Conservation (phyloP, 2,888 invertebrate genomes). For the Andricus curvator region DNA sequence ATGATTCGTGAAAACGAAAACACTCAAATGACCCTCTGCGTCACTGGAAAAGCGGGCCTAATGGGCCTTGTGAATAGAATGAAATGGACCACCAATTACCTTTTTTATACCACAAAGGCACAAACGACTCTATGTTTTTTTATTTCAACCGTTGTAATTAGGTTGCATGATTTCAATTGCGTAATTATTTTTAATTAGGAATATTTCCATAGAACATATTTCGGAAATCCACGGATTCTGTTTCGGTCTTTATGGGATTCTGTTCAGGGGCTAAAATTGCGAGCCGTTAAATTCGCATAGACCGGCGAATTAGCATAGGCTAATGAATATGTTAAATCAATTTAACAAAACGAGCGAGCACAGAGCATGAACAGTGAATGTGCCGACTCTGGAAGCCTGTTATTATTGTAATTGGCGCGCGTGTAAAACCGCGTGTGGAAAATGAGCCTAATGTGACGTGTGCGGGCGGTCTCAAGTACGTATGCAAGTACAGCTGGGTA, state of each 20-base stretch:
- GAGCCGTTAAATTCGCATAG: slow-evolving; percentile 55
- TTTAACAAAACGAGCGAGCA: slow-evolving; percentile 72
- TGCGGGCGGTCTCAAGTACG: slow-evolving; percentile 64
- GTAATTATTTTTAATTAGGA: background rate
- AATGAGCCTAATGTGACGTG: slow-evolving; percentile 76
- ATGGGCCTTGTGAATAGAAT: background rate
- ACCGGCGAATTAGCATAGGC: slow-evolving; percentile 71
- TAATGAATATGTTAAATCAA: slow-evolving; percentile 78
- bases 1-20: slow-evolving; percentile 14
- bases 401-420: slow-evolving; percentile 77
- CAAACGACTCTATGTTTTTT: background rate
- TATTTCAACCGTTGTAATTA: background rate
- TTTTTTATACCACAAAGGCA: no score
- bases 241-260: slow-evolving; percentile 30
- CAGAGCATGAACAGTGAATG: slow-evolving; percentile 61
- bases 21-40: background rate
- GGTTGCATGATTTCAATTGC: background rate
- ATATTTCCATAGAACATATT: background rate
- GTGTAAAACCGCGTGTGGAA: slow-evolving; percentile 75
- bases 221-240: slow-evolving; percentile 11
- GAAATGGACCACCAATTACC: background rate
- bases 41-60: background rate
- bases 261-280: slow-evolving; percentile 32
- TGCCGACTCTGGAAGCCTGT: slow-evolving; percentile 68
- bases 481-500: slow-evolving; percentile 40